Percentiles rank a stretch among this genome's conserved stretches.
These are phyloP conservation scores for Anniella stebbinsi DNA, from an alignment of 2,797 vertebrate genomes.

Conservation along the genomic window DNA sequence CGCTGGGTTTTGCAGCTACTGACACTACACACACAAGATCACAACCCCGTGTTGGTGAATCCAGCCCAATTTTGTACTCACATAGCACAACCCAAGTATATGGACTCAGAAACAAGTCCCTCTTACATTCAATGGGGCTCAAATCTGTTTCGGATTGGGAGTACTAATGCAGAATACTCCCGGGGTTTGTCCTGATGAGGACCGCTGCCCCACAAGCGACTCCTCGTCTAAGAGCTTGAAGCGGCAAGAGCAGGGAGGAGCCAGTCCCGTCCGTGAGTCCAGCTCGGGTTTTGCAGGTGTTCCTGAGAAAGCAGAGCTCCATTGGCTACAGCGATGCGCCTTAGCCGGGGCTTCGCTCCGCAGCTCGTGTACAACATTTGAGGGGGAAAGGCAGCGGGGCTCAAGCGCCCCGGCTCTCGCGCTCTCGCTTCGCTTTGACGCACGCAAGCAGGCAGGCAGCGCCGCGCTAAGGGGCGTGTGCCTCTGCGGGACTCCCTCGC, in stretches of 20 bases:
- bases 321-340: constrained; percentile 79
- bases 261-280: constrained; percentile 72
- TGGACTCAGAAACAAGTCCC: not conserved
- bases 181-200: not conserved
- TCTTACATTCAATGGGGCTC: not conserved
- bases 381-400: not conserved
- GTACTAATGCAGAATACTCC: not conserved
- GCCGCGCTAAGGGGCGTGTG: constrained; percentile 20
- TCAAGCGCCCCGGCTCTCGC: not conserved
- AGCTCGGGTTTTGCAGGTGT: constrained; percentile 77
- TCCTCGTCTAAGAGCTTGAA: too few relatives aligned
- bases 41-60: not conserved
- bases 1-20: not conserved
- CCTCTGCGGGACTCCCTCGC: constrained; percentile 10
- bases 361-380: constrained; percentile 26
- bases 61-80: not conserved
- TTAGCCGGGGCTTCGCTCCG: constrained; percentile 71
- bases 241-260: not conserved
- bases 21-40: not conserved
- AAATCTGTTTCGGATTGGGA: not conserved
- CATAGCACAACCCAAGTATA: not conserved
- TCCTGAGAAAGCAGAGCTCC: constrained; percentile 74
- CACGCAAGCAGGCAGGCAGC: constrained; percentile 14
- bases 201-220: not conserved
- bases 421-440: not conserved